phyloP scores from a whole-genome alignment of 1,140 invertebrate genomes.

The Bombus picipes region DNA sequence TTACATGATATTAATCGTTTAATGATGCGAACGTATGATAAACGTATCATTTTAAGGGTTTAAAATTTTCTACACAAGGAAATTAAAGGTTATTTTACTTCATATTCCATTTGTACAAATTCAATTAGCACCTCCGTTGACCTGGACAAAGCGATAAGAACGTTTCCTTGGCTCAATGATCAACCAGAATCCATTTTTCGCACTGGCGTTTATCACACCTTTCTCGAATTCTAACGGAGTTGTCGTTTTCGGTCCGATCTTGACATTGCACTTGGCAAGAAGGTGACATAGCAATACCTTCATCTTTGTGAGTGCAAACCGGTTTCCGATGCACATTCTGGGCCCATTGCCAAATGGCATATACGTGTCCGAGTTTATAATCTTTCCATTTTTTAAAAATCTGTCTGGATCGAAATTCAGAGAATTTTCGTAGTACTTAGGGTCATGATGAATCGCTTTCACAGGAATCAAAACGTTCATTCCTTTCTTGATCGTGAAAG shows the following conservation, averaged over 20 bases:
- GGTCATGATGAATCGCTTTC: conserved; percentile 85
- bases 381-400: conserved; percentile 80
- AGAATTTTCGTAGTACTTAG: conserved; percentile 85
- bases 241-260: conserved; percentile 2
- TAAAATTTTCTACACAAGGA: not conserved
- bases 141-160: too few relatives aligned
- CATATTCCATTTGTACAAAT: not conserved
- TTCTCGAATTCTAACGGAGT: conserved; percentile 27
- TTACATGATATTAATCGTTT: too few relatives aligned
- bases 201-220: fast-evolving
- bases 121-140: not conserved
- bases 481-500: conserved; percentile 74
- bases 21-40: not conserved
- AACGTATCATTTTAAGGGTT: not conserved
- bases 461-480: conserved; percentile 79
- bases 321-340: conserved; percentile 73
- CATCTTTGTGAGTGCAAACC: conserved; percentile 59
- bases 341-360: conserved; percentile 53
- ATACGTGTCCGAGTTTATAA: not conserved
- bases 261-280: conserved; percentile 25
- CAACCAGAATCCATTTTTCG: conserved; percentile 48
- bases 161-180: conserved; percentile 41
- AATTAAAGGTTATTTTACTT: not conserved
- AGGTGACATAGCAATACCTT: conserved; percentile 52
- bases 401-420: conserved; percentile 84